These are phyloP conservation scores for Limenitis camilla DNA, from an alignment of 2,888 invertebrate species.

Conservation along the genomic window DNA sequence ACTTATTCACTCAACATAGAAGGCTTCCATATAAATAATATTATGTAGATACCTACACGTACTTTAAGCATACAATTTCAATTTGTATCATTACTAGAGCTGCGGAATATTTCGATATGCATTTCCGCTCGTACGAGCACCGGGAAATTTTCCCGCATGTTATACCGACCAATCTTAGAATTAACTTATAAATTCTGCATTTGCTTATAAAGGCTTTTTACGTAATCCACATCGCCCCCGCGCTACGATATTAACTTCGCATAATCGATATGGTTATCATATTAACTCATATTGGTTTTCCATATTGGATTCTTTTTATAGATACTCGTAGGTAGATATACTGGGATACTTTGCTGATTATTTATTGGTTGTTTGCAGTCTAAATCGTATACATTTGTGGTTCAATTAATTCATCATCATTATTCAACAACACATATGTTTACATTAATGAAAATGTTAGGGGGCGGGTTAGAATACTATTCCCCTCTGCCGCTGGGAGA, in stretches of 20 bases:
- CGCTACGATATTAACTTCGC: conserved; percentile 1
- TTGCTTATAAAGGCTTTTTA: conserved; percentile 10
- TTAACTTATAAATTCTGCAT: conserved; percentile 19
- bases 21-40: neutral
- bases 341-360: too few species aligned
- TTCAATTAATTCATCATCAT: too few species aligned
- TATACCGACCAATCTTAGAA: conserved; percentile 18
- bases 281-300: neutral
- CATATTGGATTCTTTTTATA: neutral
- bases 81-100: conserved; percentile 2
- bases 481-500: too few species aligned
- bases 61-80: conserved; percentile 3
- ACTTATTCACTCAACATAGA: neutral
- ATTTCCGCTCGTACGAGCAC: conserved; percentile 8
- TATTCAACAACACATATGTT: too few species aligned
- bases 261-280: conserved; percentile 4
- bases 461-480: too few species aligned
- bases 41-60: neutral
- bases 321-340: neutral
- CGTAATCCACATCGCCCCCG: conserved; percentile 15
- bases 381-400: too few species aligned
- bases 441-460: too few species aligned
- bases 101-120: conserved; percentile 12
- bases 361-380: too few species aligned
- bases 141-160: conserved; percentile 13